Percentiles rank a stretch among this genome's conserved stretches.
Conservation (phyloP, 2,113 vertebrate species). For the Atractosteus spatula region DNA sequence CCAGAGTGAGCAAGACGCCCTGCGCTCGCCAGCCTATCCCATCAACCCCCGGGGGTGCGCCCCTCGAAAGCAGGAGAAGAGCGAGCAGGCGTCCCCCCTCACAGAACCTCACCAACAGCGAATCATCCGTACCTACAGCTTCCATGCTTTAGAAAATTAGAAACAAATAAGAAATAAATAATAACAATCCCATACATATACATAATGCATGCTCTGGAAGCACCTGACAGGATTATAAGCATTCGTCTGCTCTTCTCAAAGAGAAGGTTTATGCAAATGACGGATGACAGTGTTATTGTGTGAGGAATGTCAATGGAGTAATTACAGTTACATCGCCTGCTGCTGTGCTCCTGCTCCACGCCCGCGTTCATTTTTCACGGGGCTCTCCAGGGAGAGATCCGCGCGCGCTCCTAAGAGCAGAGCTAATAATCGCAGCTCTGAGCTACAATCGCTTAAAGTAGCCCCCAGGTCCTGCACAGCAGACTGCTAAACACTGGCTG, state of each 20-base stretch:
- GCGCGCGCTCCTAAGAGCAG: conserved; percentile 89
- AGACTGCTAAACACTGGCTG: conserved; percentile 94
- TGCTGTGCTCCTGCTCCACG: conserved; percentile 71
- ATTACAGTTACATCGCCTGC: conserved; percentile 96
- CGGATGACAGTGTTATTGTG: conserved; percentile 98
- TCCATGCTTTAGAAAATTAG: conserved; percentile 8
- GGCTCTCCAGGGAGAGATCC: conserved; percentile 88
- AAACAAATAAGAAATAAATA: conserved; percentile 25
- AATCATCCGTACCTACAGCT: background rate
- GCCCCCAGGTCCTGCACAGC: conserved; percentile 91
- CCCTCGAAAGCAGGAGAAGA: too few relatives aligned
- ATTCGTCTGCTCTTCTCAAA: conserved; percentile 75
- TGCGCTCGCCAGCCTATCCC: too few relatives aligned
- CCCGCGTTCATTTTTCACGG: conserved; percentile 95
- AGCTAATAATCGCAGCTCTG: conserved; percentile 98
- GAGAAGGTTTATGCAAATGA: conserved; percentile 97
- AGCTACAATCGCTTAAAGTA: conserved; percentile 86
- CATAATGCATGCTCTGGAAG: conserved; percentile 77
- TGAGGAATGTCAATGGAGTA: conserved; percentile 99
- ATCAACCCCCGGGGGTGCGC: too few relatives aligned
- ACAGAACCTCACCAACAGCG: too few relatives aligned
- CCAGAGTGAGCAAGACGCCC: too few relatives aligned
- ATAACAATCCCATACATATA: conserved; percentile 41
- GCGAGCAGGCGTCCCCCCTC: too few relatives aligned
- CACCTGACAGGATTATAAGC: conserved; percentile 80